A percentile compares a stretch with the other conserved stretches of the same genome.
These are phyloP conservation scores for Ctena decussata DNA, from an alignment of 2,888 invertebrate species.

Conservation along the genomic window DNA sequence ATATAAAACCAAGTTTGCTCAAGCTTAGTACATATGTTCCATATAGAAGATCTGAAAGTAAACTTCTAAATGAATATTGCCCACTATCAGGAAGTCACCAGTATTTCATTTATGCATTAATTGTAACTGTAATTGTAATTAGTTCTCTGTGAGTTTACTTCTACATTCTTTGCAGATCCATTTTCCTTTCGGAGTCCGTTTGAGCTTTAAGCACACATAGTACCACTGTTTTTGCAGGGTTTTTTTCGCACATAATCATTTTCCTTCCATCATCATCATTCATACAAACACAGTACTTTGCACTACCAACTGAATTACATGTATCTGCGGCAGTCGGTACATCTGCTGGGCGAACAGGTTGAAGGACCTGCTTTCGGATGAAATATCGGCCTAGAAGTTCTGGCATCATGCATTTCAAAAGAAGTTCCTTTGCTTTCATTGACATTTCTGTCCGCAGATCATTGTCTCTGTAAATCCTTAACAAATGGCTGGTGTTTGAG, in stretches of 20 bases:
- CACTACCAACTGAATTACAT: neutral
- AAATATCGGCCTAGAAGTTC: conserved; percentile 42
- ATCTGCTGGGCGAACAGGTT: neutral
- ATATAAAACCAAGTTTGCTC: no score
- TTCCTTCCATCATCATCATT: conserved; percentile 30
- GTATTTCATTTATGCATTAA: no score
- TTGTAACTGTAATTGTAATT: no score
- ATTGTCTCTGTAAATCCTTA: no score
- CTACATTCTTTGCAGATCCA: conserved; percentile 28
- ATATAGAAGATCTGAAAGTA: no score
- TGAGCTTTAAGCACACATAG: conserved; percentile 37
- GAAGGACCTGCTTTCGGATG: neutral
- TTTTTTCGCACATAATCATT: conserved; percentile 39
- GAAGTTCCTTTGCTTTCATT: conserved; percentile 29
- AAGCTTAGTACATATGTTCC: no score
- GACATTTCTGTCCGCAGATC: conserved; percentile 15
- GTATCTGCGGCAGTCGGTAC: neutral
- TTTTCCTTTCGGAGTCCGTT: conserved; percentile 24
- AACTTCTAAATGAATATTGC: no score
- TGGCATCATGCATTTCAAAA: conserved; percentile 40
- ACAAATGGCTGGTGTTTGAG: conserved; percentile 16
- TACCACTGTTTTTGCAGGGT: conserved; percentile 25
- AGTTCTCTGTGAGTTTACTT: no score
- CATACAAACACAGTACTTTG: conserved; percentile 17
- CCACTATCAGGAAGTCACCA: no score